phyloP scores from a whole-genome alignment of 2,113 vertebrate species.

The Kryptolebias marmoratus region DNA sequence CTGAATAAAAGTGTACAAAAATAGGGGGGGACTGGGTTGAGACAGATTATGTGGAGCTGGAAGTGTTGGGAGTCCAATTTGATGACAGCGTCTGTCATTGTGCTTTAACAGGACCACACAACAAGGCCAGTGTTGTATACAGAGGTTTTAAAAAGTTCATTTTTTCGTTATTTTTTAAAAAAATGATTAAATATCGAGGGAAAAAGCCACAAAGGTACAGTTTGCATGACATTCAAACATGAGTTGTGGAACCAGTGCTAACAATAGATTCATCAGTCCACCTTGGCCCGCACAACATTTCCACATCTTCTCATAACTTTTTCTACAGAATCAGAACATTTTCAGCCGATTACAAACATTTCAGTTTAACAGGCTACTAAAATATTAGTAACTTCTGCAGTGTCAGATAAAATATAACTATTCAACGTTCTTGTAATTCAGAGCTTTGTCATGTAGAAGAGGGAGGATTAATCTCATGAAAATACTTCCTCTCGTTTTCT shows the following conservation, averaged over 20 bases:
- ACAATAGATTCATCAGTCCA: not conserved
- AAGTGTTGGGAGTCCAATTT: slow-evolving; percentile 43
- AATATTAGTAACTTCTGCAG: not conserved
- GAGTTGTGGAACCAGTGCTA: too few relatives aligned
- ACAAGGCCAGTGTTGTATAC: not conserved
- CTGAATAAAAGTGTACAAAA: slow-evolving; percentile 26
- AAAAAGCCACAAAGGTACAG: too few relatives aligned
- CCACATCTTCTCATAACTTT: too few relatives aligned
- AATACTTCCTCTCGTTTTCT: slow-evolving; percentile 7
- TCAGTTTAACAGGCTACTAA: too few relatives aligned
- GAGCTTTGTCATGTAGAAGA: slow-evolving; percentile 14
- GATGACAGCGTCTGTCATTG: slow-evolving; percentile 48
- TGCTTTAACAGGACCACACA: slow-evolving; percentile 28
- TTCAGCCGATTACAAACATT: too few relatives aligned
- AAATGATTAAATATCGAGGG: too few relatives aligned
- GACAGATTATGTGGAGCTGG: slow-evolving; percentile 48
- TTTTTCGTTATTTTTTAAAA: too few relatives aligned
- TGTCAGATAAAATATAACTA: not conserved
- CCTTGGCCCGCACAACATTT: not conserved
- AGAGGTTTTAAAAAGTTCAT: too few relatives aligned
- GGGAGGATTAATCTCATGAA: slow-evolving; percentile 7
- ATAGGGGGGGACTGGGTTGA: slow-evolving; percentile 17
- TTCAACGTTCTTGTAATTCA: slow-evolving; percentile 10
- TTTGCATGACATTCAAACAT: too few relatives aligned
- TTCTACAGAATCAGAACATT: too few relatives aligned